A percentile compares a stretch with the other conserved stretches of the same genome.
phyloP scores from a whole-genome alignment of 1,140 invertebrate species.

The Capitella teleta region DNA sequence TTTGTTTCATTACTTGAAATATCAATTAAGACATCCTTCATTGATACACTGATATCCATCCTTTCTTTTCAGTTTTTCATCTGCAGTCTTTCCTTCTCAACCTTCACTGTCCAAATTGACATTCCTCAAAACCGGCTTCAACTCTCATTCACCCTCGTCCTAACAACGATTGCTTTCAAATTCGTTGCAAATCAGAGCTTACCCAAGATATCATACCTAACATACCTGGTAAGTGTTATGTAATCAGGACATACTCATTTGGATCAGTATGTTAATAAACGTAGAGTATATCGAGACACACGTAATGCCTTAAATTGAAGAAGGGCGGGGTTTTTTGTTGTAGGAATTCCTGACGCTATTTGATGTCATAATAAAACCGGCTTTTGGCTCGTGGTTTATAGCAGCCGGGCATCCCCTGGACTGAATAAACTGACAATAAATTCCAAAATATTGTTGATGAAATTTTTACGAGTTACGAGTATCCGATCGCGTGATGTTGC shows the following conservation, averaged over 20 bases:
- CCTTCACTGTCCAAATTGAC: conserved; percentile 8
- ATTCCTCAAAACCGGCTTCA: conserved; percentile 13
- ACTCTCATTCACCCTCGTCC: conserved; percentile 13
- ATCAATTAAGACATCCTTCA: too few relatives aligned
- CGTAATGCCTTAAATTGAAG: neutral
- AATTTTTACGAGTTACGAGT: too few relatives aligned
- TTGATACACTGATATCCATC: too few relatives aligned
- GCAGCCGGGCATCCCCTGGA: too few relatives aligned
- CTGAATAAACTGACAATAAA: too few relatives aligned
- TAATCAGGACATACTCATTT: neutral
- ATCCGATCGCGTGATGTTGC: too few relatives aligned
- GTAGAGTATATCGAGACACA: neutral
- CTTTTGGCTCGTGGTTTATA: too few relatives aligned
- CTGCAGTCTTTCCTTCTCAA: conserved; percentile 5
- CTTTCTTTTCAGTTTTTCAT: conserved; percentile 11
- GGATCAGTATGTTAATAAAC: neutral
- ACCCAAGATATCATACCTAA: conserved; percentile 15
- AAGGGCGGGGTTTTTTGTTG: too few relatives aligned
- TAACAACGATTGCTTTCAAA: conserved; percentile 15
- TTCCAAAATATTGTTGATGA: too few relatives aligned
- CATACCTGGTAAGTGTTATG: conserved; percentile 10
- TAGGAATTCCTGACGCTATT: too few relatives aligned
- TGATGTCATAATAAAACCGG: too few relatives aligned
- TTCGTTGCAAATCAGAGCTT: conserved; percentile 13
- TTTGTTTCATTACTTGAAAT: too few relatives aligned